phyloP scores from a whole-genome alignment of 2,797 vertebrate species.

The Acrossocheilus fasciatus region DNA sequence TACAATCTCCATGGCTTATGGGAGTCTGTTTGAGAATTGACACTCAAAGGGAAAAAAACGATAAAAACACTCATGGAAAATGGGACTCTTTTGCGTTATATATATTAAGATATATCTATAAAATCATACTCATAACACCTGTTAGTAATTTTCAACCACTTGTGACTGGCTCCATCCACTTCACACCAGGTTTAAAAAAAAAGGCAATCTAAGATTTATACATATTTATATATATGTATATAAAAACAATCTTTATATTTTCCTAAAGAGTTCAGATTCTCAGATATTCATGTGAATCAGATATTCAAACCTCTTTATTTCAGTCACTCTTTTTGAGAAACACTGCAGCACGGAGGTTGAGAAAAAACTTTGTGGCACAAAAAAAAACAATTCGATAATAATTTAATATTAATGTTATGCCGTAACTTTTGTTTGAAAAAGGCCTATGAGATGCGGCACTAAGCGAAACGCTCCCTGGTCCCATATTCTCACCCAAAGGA shows the following conservation, averaged over 20 bases:
- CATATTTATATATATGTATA: slow-evolving; percentile 50
- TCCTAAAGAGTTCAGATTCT: slow-evolving; percentile 34
- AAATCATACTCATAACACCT: slow-evolving; percentile 52
- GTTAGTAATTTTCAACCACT: slow-evolving; percentile 52
- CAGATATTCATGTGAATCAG: slow-evolving; percentile 33
- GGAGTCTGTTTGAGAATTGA: neutral
- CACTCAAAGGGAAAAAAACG: slow-evolving; percentile 10
- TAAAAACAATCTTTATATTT: slow-evolving; percentile 33
- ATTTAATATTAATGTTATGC: slow-evolving; percentile 7
- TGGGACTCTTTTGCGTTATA: slow-evolving; percentile 42
- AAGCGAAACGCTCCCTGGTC: neutral
- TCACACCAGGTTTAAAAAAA: slow-evolving; percentile 44
- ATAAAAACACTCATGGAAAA: slow-evolving; percentile 36
- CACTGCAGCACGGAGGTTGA: slow-evolving; percentile 16
- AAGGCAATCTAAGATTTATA: slow-evolving; percentile 36
- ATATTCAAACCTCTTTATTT: neutral
- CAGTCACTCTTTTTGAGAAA: slow-evolving; percentile 25
- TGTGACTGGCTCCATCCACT: slow-evolving; percentile 36
- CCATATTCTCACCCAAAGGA: neutral
- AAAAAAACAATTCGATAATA: neutral
- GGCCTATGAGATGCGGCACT: slow-evolving; percentile 1
- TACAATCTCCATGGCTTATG: neutral
- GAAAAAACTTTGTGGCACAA: slow-evolving; percentile 23
- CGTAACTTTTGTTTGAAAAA: neutral
- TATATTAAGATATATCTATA: slow-evolving; percentile 55